Percentiles rank a stretch among this genome's conserved stretches.
Conservation (phyloP, 2,797 vertebrate species). For the Ataeniobius toweri region DNA sequence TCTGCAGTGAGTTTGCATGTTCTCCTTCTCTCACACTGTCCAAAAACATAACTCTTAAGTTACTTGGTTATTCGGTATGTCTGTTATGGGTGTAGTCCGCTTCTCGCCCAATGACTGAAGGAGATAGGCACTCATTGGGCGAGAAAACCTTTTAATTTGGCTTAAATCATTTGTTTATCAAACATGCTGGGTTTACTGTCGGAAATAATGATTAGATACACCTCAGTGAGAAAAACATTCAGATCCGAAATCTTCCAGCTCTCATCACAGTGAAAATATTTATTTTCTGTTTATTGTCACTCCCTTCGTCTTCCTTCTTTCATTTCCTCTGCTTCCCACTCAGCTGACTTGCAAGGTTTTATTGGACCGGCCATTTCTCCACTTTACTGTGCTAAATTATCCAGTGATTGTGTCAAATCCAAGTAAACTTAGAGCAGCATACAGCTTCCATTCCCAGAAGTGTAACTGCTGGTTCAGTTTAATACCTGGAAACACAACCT, state of each 20-base stretch:
- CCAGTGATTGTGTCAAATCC: neutral
- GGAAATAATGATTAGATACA: neutral
- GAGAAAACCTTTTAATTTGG: neutral
- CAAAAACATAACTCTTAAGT: too few relatives aligned
- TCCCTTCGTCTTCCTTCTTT: conserved; percentile 5
- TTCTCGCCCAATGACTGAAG: too few relatives aligned
- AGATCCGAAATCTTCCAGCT: neutral
- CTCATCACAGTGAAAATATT: neutral
- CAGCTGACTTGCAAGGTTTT: neutral
- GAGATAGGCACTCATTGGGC: too few relatives aligned
- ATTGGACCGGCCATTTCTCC: neutral
- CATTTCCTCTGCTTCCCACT: neutral
- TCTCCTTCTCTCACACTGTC: neutral
- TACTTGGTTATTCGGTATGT: neutral
- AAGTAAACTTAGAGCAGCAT: neutral
- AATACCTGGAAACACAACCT: neutral
- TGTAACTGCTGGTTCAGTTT: neutral
- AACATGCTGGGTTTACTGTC: neutral
- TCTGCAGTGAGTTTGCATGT: neutral
- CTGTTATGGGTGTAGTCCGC: too few relatives aligned
- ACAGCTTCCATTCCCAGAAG: neutral
- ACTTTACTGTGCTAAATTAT: neutral
- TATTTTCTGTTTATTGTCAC: neutral
- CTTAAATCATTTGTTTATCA: neutral
- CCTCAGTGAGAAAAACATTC: neutral